Conservation (phyloP, 1,140 invertebrate genomes). For the Proales similis region DNA sequence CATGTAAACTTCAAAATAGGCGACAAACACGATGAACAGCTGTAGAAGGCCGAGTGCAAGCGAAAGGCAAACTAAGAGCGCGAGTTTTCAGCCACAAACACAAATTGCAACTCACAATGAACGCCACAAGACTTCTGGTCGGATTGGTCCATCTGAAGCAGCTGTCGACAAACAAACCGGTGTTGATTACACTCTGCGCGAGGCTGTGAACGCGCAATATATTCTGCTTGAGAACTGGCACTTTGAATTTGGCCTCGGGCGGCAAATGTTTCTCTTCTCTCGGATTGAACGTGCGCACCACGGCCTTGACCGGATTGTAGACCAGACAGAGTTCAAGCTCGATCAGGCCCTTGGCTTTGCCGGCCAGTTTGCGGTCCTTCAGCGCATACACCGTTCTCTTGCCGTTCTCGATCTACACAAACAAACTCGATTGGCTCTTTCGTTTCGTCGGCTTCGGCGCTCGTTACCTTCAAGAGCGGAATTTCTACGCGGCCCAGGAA, state of each 20-base stretch:
- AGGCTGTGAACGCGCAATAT: slow-evolving; percentile 84
- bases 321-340: slow-evolving; percentile 80
- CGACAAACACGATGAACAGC: slow-evolving; percentile 48
- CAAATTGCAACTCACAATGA: slow-evolving; percentile 58
- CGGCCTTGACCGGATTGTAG: slow-evolving; percentile 85
- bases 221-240: slow-evolving; percentile 80
- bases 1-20: slow-evolving; percentile 53
- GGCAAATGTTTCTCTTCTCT: slow-evolving; percentile 90
- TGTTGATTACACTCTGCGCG: slow-evolving; percentile 76
- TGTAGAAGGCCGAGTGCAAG: slow-evolving; percentile 38
- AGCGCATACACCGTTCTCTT: slow-evolving; percentile 90
- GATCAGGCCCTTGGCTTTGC: slow-evolving; percentile 84
- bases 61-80: too few species aligned
- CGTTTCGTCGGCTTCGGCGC: slow-evolving; percentile 40
- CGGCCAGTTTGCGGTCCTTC: slow-evolving; percentile 87
- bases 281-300: slow-evolving; percentile 83
- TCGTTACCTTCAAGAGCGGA: slow-evolving; percentile 62
- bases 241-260: slow-evolving; percentile 86
- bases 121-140: slow-evolving; percentile 73
- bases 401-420: slow-evolving; percentile 70
- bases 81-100: background rate
- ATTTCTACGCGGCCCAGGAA: slow-evolving; percentile 88
- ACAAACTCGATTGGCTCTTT: background rate
- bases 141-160: slow-evolving; percentile 95
- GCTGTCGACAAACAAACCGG: slow-evolving; percentile 82